phyloP scores from a whole-genome alignment of 2,888 invertebrate genomes.

The Monochamus alternatus region DNA sequence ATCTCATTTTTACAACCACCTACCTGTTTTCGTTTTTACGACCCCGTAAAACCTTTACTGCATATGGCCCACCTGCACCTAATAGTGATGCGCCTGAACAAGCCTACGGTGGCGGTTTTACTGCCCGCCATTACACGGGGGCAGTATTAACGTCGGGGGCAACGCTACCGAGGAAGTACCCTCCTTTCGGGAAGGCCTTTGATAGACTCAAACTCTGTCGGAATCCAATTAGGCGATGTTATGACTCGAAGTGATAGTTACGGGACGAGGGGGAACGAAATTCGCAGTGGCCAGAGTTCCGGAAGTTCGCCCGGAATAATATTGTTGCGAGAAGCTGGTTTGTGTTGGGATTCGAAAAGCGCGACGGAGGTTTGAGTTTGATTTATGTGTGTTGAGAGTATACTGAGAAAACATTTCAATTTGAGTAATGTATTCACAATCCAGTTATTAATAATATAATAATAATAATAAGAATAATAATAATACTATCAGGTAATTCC shows the following conservation, averaged over 20 bases:
- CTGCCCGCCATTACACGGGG: background rate
- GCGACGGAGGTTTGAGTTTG: too few relatives aligned
- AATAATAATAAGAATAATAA: too few relatives aligned
- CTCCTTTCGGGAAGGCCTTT: background rate
- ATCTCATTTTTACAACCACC: background rate
- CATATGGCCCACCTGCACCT: background rate
- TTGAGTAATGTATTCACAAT: too few relatives aligned
- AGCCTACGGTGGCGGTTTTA: background rate
- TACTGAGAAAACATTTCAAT: too few relatives aligned
- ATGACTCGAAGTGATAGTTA: constrained; percentile 25
- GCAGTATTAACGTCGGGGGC: background rate
- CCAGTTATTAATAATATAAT: too few relatives aligned
- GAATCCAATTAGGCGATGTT: constrained; percentile 29
- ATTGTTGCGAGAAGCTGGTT: background rate
- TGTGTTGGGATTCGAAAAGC: too few relatives aligned
- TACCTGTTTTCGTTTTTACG: background rate
- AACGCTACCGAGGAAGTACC: background rate
- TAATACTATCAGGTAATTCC: too few relatives aligned
- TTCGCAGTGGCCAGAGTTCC: background rate
- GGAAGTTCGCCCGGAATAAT: background rate
- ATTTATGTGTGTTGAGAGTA: too few relatives aligned
- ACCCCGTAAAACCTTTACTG: constrained; percentile 1
- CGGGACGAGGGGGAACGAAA: background rate
- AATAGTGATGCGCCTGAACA: background rate
- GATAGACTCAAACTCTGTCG: constrained; percentile 9